These are phyloP conservation scores for Brachylomia viminalis DNA, from an alignment of 2,888 invertebrate species.

Conservation along the genomic window DNA sequence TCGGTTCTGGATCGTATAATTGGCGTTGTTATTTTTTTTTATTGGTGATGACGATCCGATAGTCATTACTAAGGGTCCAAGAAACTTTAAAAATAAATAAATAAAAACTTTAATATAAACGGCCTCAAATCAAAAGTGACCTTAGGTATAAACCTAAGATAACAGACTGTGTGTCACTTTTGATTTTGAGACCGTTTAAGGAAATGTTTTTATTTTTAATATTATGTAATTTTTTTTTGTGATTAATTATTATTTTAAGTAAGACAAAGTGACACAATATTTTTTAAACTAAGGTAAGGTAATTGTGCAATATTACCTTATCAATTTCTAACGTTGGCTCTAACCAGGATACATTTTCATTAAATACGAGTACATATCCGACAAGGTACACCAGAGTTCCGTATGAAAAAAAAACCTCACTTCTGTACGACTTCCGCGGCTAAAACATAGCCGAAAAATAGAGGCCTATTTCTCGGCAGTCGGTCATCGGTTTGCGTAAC, in stretches of 20 bases:
- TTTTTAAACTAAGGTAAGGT: background rate
- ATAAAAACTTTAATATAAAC: background rate
- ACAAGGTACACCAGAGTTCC: background rate
- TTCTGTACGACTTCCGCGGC: constrained; percentile 17
- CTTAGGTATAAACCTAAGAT: too few relatives aligned
- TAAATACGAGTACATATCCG: background rate
- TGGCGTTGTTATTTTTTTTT: constrained; percentile 77
- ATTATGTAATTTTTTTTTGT: background rate
- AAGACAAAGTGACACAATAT: background rate
- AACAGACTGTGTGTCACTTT: too few relatives aligned
- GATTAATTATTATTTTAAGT: background rate
- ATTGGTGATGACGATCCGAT: constrained; percentile 27
- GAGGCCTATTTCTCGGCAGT: constrained; percentile 41
- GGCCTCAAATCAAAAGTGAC: background rate
- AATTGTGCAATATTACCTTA: background rate
- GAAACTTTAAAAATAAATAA: background rate
- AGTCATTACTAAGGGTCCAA: constrained; percentile 41
- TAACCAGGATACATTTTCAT: background rate
- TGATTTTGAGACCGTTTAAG: too few relatives aligned
- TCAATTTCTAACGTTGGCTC: background rate
- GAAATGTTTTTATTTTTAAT: too few relatives aligned
- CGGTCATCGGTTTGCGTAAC: constrained; percentile 61
- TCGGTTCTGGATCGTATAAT: constrained; percentile 80
- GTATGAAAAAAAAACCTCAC: background rate
- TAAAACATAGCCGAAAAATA: constrained; percentile 28